Evolutionary conservation across 2,888 invertebrate species (phyloP), one percentile per base, ranked within the genome.

Genomic region (Leptinotarsa tumamoca): DNA sequence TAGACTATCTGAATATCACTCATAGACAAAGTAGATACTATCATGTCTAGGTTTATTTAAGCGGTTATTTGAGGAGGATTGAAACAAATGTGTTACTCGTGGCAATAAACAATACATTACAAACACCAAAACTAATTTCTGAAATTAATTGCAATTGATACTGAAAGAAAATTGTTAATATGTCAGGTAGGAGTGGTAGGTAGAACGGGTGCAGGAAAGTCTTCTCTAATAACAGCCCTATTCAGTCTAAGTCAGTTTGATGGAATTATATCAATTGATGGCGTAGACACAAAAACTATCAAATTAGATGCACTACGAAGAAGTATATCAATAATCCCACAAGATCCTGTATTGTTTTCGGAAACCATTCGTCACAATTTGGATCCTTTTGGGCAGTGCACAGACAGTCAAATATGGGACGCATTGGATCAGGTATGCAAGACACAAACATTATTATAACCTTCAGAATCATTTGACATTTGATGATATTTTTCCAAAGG

Each of bases 281-380:
- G 90, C 0, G 90, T 94, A 4, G 91, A 94, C 83, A 94, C 93
- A 0, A 90, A 90, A 0, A 87, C 88, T 3, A 87, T 97, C 76
- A 95, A 95, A 0, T 89, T 95, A 27, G 92, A 93, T 82, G 92
- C 94, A 85, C 90, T 95, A 27, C 91, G 95, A 68, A 92, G 93
- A 51, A 93, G 92, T 85, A 91, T 95, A 77, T 94, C 95, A 14
- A 95, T 95, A 84, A 95, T 95, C 52, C 95, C 95, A 0, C 95
- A 95, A 87, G 95, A 95, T 84, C 95, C 95, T 0, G 94, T 95
- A 74, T 88, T 95, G 69, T 95, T 97, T 89, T 94, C 95, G 0
- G 96, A 96, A 66, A 93, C 95, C 5, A 91, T 97, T 90, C 90
- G 96, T 2, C 93, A 93, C 85, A 97, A 97, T 89, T 90, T 97